Evolutionary conservation across 37 sponge, comb jelly and placozoan genomes (phyloP).

Genomic region (Bolinopsis microptera): DNA sequence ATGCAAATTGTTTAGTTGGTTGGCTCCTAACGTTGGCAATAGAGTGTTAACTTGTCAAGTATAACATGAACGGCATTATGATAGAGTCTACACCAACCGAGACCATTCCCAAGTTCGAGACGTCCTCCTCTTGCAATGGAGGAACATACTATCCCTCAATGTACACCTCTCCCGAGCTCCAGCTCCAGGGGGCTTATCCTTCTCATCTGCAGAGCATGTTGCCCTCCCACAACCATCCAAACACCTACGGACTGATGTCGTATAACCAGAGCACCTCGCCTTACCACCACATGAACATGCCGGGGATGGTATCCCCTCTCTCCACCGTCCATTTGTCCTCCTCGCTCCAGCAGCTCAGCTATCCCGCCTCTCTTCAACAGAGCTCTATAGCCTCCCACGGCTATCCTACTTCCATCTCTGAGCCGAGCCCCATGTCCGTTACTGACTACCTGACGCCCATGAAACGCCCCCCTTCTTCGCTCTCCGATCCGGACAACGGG

Average conservation of each 20-base stretch:
- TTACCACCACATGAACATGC: slow-evolving; percentile 30
- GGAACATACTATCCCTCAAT: slow-evolving; percentile 59
- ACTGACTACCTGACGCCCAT: slow-evolving; percentile 64
- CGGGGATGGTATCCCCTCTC: slow-evolving; percentile 38
- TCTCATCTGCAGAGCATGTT: slow-evolving; percentile 58
- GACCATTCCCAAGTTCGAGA: slow-evolving; percentile 48
- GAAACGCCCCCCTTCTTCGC: slow-evolving; percentile 57
- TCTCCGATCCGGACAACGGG: slow-evolving; percentile 44
- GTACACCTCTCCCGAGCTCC: slow-evolving; percentile 64
- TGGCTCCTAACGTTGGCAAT: slow-evolving; percentile 18
- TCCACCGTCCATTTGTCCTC: slow-evolving; percentile 59
- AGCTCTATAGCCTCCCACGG: not conserved
- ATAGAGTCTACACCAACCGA: slow-evolving; percentile 61
- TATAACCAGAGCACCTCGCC: slow-evolving; percentile 33
- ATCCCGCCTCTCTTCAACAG: slow-evolving; percentile 35
- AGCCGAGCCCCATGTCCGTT: slow-evolving; percentile 63
- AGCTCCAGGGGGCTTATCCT: slow-evolving; percentile 62
- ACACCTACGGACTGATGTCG: slow-evolving; percentile 30
- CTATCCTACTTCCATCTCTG: slow-evolving; percentile 1
- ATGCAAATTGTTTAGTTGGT: slow-evolving; percentile 50
- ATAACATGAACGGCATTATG: slow-evolving; percentile 57
- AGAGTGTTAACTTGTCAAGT: not conserved
- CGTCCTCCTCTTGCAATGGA: slow-evolving; percentile 56
- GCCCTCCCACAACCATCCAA: slow-evolving; percentile 36
- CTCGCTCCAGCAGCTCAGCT: slow-evolving; percentile 65